These are phyloP conservation scores for Ophioninae sp. DNA, from an alignment of 2,888 invertebrate genomes.

Conservation along the genomic window DNA sequence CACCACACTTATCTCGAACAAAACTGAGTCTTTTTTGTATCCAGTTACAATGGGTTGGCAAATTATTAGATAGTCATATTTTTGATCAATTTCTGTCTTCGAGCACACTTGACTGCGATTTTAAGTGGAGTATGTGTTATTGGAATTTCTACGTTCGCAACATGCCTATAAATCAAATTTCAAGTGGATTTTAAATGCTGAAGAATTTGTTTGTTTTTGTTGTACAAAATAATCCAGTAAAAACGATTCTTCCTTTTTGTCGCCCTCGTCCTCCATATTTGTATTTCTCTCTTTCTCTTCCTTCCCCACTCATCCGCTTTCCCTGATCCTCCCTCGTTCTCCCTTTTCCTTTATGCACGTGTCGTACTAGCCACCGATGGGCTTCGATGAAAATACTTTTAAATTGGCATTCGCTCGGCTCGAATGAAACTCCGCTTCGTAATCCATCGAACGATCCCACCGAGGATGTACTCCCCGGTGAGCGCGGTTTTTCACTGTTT, in stretches of 20 bases:
- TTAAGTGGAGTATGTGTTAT: too few species aligned
- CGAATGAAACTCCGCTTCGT: conserved; percentile 31
- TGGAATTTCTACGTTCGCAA: too few species aligned
- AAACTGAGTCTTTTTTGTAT: too few species aligned
- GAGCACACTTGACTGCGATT: too few species aligned
- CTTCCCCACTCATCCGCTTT: conserved; percentile 12
- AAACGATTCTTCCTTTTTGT: neutral
- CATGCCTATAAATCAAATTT: too few species aligned
- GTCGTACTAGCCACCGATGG: conserved; percentile 50
- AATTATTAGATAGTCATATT: too few species aligned
- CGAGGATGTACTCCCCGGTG: conserved; percentile 20
- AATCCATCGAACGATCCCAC: conserved; percentile 40
- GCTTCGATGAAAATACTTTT: conserved; percentile 58
- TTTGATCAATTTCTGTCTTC: too few species aligned
- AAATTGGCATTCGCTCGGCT: conserved; percentile 56
- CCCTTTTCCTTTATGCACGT: conserved; percentile 46
- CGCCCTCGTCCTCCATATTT: neutral
- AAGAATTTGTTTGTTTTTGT: too few species aligned
- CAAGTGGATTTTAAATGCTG: too few species aligned
- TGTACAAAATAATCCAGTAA: conserved; percentile 31
- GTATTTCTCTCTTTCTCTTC: conserved; percentile 30
- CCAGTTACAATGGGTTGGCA: too few species aligned
- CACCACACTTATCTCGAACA: too few species aligned
- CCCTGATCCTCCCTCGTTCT: neutral
- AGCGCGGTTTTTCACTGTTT: conserved; percentile 29